Conservation (phyloP, 1,140 invertebrate species). For the Helicoverpa armigera region DNA sequence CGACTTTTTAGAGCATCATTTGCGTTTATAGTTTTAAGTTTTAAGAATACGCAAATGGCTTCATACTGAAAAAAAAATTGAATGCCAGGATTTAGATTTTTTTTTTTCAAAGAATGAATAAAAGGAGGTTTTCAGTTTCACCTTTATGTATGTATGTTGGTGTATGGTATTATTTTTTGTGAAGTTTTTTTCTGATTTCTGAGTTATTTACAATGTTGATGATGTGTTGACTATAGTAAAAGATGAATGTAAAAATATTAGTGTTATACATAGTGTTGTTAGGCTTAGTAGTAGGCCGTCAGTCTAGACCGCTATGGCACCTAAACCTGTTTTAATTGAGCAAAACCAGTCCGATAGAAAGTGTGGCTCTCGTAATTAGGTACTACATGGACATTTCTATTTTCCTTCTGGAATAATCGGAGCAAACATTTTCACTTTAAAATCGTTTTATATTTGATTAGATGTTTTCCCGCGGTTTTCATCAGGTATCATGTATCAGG, state of each 20-base stretch:
- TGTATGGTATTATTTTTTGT: too few species aligned
- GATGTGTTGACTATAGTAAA: neutral
- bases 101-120: neutral
- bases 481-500: too few species aligned
- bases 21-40: neutral
- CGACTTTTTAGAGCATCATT: slow-evolving; percentile 16
- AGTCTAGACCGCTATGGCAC: slow-evolving; percentile 15
- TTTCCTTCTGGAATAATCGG: neutral
- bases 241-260: slow-evolving; percentile 1
- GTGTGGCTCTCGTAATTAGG: slow-evolving; percentile 36
- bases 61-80: neutral
- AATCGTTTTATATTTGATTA: neutral
- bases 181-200: neutral
- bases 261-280: slow-evolving; percentile 9
- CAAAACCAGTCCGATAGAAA: slow-evolving; percentile 39
- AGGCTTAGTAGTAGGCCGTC: slow-evolving; percentile 31
- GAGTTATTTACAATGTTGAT: neutral
- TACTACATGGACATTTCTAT: slow-evolving; percentile 23
- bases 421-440: neutral
- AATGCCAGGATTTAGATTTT: neutral
- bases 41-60: neutral
- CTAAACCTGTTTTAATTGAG: slow-evolving; percentile 47
- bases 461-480: too few species aligned
- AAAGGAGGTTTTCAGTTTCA: neutral
- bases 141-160: neutral